Conservation (phyloP, 2,888 invertebrate genomes). For the Volucella bombylans region DNA sequence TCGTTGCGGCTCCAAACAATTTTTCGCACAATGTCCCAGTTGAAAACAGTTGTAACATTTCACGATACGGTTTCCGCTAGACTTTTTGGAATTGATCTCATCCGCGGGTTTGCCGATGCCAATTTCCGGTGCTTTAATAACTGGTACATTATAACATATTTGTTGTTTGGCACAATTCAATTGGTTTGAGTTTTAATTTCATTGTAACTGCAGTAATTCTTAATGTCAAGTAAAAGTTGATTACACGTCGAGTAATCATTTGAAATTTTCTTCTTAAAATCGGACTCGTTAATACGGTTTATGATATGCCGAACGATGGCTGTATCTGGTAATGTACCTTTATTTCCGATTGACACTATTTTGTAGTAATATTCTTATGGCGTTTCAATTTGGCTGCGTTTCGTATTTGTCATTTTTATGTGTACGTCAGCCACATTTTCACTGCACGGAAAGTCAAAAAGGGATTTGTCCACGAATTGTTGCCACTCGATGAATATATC, state of each 20-base stretch:
- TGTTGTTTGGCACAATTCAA: too few species aligned
- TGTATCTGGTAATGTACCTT: slow-evolving; percentile 26
- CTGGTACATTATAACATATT: too few species aligned
- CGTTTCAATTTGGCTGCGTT: slow-evolving; percentile 40
- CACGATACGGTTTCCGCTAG: slow-evolving; percentile 11
- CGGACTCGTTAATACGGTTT: slow-evolving; percentile 44
- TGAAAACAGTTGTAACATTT: slow-evolving; percentile 55
- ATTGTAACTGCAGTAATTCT: slow-evolving; percentile 35
- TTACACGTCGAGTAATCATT: slow-evolving; percentile 41
- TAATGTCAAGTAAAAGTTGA: slow-evolving; percentile 37
- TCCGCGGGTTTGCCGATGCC: neutral
- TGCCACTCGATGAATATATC: slow-evolving; percentile 61
- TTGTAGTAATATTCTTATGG: slow-evolving; percentile 49
- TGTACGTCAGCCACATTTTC: slow-evolving; percentile 53
- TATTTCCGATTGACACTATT: slow-evolving; percentile 47
- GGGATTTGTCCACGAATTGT: slow-evolving; percentile 39
- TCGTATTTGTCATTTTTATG: slow-evolving; percentile 47
- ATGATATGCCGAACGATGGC: slow-evolving; percentile 41
- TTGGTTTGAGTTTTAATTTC: slow-evolving; percentile 1
- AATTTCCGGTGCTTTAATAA: neutral
- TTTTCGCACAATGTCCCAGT: slow-evolving; percentile 40
- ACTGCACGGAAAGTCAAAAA: slow-evolving; percentile 32
- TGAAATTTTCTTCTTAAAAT: slow-evolving; percentile 40
- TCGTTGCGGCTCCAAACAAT: slow-evolving; percentile 51
- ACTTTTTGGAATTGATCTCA: neutral